Conservation (phyloP, 64 coral and sea anemone genomes). For the Acropora yongei region DNA sequence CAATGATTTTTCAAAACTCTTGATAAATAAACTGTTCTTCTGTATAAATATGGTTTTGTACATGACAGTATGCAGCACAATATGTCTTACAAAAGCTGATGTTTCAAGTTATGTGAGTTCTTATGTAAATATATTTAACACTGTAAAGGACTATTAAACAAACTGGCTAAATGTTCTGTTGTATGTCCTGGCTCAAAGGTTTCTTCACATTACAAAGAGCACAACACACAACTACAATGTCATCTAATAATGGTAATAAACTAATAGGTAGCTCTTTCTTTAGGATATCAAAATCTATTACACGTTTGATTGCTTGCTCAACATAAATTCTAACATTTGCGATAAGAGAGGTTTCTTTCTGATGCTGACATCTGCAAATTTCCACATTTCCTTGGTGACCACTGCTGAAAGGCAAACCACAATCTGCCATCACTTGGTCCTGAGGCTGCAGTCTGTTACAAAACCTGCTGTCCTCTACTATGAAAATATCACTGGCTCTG, state of each 20-base stretch:
- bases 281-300: conserved; percentile 69
- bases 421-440: conserved; percentile 6
- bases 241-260: conserved; percentile 67
- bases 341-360: conserved; percentile 59
- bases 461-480: conserved; percentile 18
- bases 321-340: conserved; percentile 82
- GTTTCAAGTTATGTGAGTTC: no score
- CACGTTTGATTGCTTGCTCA: conserved; percentile 70
- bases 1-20: no score
- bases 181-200: conserved; percentile 48
- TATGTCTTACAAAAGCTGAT: no score
- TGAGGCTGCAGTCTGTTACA: conserved; percentile 42
- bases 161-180: neutral
- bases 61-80: no score
- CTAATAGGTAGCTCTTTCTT: conserved; percentile 56
- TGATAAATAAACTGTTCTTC: no score
- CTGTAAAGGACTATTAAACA: no score
- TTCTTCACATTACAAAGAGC: neutral
- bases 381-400: conserved; percentile 56
- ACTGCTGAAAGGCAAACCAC: conserved; percentile 55
- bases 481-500: conserved; percentile 53
- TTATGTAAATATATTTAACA: no score
- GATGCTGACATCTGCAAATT: conserved; percentile 57
- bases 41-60: no score
- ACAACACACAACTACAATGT: conserved; percentile 66